These are phyloP conservation scores for Gymnothorax javanicus DNA, from an alignment of 2,797 vertebrate species.

Conservation along the genomic window DNA sequence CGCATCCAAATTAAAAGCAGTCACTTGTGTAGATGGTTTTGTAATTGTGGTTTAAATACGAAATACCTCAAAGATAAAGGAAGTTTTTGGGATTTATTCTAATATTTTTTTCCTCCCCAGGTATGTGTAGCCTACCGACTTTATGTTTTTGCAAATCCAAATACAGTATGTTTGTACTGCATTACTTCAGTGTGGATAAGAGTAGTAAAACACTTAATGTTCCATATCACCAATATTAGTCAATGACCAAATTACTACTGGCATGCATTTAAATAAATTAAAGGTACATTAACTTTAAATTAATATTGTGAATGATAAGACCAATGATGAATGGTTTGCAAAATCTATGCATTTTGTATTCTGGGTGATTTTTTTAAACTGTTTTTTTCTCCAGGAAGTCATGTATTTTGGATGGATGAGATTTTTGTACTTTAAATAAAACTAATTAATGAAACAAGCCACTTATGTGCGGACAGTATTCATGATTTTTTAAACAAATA, in stretches of 20 bases:
- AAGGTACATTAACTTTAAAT: background rate
- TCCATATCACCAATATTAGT: background rate
- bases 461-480: constrained; percentile 28
- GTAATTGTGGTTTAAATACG: too few species aligned
- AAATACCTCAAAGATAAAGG: too few species aligned
- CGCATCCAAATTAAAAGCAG: too few species aligned
- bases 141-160: background rate
- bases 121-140: too few species aligned
- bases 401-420: constrained; percentile 2
- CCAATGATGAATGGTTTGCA: background rate
- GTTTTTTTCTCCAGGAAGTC: background rate
- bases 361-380: background rate
- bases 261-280: too few species aligned
- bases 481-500: constrained; percentile 41
- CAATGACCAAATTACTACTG: background rate
- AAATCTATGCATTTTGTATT: background rate
- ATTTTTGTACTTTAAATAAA: constrained; percentile 2
- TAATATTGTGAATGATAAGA: background rate
- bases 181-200: background rate
- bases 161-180: background rate
- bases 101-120: too few species aligned
- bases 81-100: too few species aligned
- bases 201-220: background rate
- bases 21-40: too few species aligned
- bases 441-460: constrained; percentile 33